A percentile compares a stretch with the other conserved stretches of the same genome.
Evolutionary conservation across 1,140 invertebrate genomes (phyloP).

Genomic region (Aphaenogaster rudis): DNA sequence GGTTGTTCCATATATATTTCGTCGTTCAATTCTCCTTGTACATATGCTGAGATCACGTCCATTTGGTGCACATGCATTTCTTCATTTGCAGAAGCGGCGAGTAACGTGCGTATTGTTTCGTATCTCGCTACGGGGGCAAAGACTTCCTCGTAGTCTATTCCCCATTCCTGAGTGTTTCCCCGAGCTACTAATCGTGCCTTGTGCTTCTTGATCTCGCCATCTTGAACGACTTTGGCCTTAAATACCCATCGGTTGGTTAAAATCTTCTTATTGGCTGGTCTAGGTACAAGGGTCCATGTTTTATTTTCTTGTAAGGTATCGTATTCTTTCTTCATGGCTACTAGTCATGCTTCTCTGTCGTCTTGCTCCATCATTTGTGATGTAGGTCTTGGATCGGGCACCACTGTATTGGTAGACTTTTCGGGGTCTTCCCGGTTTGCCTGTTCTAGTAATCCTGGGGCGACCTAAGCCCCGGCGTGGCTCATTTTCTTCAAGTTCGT

Average conservation of each 20-base stretch:
- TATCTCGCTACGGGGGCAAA: too few species aligned
- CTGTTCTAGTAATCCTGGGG: not conserved
- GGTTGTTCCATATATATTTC: not conserved
- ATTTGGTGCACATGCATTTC: too few species aligned
- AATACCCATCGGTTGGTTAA: conserved; percentile 79
- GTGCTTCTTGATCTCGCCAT: too few species aligned
- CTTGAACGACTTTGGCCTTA: too few species aligned
- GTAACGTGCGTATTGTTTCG: too few species aligned
- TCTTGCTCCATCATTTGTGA: not conserved
- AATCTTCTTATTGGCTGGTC: conserved; percentile 58
- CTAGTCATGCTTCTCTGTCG: not conserved
- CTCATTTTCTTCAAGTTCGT: not conserved
- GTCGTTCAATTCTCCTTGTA: too few species aligned
- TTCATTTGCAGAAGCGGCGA: too few species aligned
- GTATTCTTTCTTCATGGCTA: conserved; percentile 25
- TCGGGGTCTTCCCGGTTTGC: conserved; percentile 20
- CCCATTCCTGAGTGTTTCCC: too few species aligned
- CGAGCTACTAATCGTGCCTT: too few species aligned
- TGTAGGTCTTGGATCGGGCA: not conserved
- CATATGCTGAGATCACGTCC: too few species aligned
- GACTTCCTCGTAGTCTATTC: too few species aligned
- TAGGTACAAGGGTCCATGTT: conserved; percentile 19
- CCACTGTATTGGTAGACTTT: not conserved
- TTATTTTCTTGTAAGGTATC: conserved; percentile 32
- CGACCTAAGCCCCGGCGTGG: not conserved